Evolutionary conservation across 2,888 invertebrate genomes (phyloP), one percentile per base, ranked within the genome.

Genomic region (Augiades crinisus): DNA sequence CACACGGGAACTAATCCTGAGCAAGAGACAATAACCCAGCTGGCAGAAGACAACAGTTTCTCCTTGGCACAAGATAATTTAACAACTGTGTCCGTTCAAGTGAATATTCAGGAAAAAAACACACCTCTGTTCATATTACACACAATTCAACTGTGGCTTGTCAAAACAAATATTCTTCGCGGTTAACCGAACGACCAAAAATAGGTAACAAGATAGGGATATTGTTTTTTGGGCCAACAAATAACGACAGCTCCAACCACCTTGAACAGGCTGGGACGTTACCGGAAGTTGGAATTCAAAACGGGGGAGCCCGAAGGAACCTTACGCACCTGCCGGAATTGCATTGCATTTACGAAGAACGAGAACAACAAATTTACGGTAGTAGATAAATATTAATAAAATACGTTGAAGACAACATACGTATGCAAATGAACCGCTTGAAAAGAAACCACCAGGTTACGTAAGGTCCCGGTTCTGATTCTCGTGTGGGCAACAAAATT

Each of bases 231-330:
- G n/a, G 27, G 5, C 13, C 10, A 1, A 3, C 21, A 17, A 38
- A 7, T 24, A 24, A 21, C 5, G 22, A 5, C 21, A 12, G 5
- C 14, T 7, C 30, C n/a, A 21, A 10, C 13, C n/a, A 16, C 4
- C 14, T 30, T 12, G 21, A 22, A 22, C n/a, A 30, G 12, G 12
- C 22, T 17, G 17, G 31, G 36, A 31, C n/a, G 21, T 10, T 7
- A 22, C 47, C 53, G 55, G 57, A 59, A 57, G 54, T 43, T 37
- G 51, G 36, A 47, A 54, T 54, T 52, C 31, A 47, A 53, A 53
- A 41, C 41, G 19, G 47, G 53, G 47, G 52, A 40, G 45, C 31
- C 50, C 17, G 12, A 5, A 4, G 19, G 6, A 5, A 2, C 5
- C 19, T 19, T 10, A 4, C 0, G 2, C 57, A 47, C 57, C 56